Evolutionary conservation across 2,888 invertebrate species (phyloP).

Genomic region (Cryptocheilus praepositus): DNA sequence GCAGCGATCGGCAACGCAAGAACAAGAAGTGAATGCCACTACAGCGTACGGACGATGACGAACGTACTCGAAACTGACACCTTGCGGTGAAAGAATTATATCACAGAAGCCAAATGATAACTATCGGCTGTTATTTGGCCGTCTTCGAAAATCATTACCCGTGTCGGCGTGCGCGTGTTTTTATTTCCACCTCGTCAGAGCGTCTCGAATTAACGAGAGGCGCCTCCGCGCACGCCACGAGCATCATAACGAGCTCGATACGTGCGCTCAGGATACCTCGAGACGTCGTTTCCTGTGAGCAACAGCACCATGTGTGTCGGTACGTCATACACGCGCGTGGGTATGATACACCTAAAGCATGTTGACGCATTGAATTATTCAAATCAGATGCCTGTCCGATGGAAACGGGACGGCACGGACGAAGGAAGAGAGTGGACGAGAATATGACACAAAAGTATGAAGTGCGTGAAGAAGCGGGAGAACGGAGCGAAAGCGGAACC

Average conservation of each 20-base stretch:
- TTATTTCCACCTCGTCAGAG: neutral
- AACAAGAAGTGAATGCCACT: neutral
- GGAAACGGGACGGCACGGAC: constrained; percentile 4
- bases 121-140: constrained; percentile 29
- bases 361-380: constrained; percentile 62
- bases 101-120: constrained; percentile 36
- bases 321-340: constrained; percentile 40
- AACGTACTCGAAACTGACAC: too few relatives aligned
- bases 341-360: constrained; percentile 53
- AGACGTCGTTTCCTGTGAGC: constrained; percentile 40
- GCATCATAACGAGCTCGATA: constrained; percentile 9
- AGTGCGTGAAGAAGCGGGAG: neutral
- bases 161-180: constrained; percentile 8
- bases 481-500: neutral
- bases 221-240: constrained; percentile 29
- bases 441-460: constrained; percentile 9
- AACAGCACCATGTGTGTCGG: constrained; percentile 32
- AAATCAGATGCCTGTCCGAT: constrained; percentile 46
- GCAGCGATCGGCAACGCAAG: neutral
- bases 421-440: constrained; percentile 9
- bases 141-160: constrained; percentile 23
- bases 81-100: neutral
- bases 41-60: too few relatives aligned
- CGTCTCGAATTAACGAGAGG: constrained; percentile 30
- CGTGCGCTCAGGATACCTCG: constrained; percentile 1